Evolutionary conservation across 2,888 invertebrate genomes (phyloP).

Genomic region (Metellina segmentata): DNA sequence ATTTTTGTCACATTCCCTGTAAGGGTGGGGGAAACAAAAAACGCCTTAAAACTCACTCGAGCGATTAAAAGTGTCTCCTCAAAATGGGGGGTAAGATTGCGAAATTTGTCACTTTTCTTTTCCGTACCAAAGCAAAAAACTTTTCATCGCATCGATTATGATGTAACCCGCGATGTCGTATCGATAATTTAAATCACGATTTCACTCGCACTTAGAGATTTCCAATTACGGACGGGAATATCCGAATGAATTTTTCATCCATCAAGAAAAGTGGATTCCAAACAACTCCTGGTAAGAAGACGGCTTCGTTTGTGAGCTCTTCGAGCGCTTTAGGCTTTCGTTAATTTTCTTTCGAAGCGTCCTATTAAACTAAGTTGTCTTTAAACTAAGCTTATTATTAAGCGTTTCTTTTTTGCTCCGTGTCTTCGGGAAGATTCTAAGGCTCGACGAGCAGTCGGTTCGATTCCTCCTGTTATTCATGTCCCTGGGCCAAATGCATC

Average conservation of each 20-base stretch:
- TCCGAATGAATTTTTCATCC: slow-evolving; percentile 37
- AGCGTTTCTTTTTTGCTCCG: slow-evolving; percentile 34
- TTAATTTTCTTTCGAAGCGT: slow-evolving; percentile 68
- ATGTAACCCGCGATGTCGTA: slow-evolving; percentile 21
- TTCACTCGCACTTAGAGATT: slow-evolving; percentile 57
- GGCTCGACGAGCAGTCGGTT: background rate
- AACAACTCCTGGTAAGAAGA: slow-evolving; percentile 36
- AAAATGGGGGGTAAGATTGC: slow-evolving; percentile 17
- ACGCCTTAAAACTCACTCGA: slow-evolving; percentile 54
- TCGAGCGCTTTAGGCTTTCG: slow-evolving; percentile 56
- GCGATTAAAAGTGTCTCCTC: slow-evolving; percentile 49
- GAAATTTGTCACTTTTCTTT: slow-evolving; percentile 60
- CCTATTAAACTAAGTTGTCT: slow-evolving; percentile 62
- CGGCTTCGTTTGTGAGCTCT: slow-evolving; percentile 14
- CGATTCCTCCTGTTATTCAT: slow-evolving; percentile 41
- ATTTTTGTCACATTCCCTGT: slow-evolving; percentile 57
- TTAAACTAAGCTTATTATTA: slow-evolving; percentile 71
- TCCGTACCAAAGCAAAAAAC: slow-evolving; percentile 14
- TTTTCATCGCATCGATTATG: slow-evolving; percentile 62
- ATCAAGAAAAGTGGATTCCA: slow-evolving; percentile 45
- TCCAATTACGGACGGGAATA: slow-evolving; percentile 57
- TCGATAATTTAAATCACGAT: slow-evolving; percentile 72
- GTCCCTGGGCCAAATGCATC: slow-evolving; percentile 49
- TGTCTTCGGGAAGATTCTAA: background rate
- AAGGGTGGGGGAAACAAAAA: slow-evolving; percentile 33